Evolutionary conservation across 92 coral and sea anemone genomes (phyloP), one percentile per base, ranked within the genome.

Genomic region (Phymanthus crucifer): DNA sequence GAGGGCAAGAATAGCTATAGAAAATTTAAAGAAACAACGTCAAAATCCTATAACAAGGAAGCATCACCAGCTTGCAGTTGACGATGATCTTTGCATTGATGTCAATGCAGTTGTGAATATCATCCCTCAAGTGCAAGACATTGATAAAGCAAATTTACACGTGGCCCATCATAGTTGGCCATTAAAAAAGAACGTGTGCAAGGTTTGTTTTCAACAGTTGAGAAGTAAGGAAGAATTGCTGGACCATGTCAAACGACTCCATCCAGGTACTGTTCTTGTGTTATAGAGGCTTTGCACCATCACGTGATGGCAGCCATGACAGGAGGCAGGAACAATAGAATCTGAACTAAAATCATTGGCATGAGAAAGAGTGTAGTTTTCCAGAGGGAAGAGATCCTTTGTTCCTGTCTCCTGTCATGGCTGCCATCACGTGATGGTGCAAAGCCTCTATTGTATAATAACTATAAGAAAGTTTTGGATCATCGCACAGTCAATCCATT

Each of bases 41-140:
- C n/a, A n/a, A n/a, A n/a, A n/a, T n/a, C n/a, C n/a, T n/a, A n/a
- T n/a, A 16, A 27, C 32, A 18, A 45, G 24, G 45, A 7, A 18
- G 32, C 3, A 56, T 73, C n/a, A 3, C 58, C 77, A 43, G 27
- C 73, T n/a, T n/a, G n/a, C 57, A 56, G 74, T 78, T 0, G 82
- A 78, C 66, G 82, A 78, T 48, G 91, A 83, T 32, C 76, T 88
- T 26, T 73, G 82, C 73, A 88, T 88, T 36, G 74, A 83, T 68
- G 82, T 83, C 19, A 78, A 79, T 48, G 74, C 66, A 21, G 57
- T 87, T 11, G 27, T 83, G 47, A 46, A 47, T 37, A 77, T 67
- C 6, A 70, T 56, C 1, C 70, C 88, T 68, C 84, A 77, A 32
- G 13, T 88, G 13, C 50, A 56, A 46, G 88, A 88, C 79, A 78